Conservation (phyloP, 2,113 vertebrate genomes). For the Apteryx owenii region DNA sequence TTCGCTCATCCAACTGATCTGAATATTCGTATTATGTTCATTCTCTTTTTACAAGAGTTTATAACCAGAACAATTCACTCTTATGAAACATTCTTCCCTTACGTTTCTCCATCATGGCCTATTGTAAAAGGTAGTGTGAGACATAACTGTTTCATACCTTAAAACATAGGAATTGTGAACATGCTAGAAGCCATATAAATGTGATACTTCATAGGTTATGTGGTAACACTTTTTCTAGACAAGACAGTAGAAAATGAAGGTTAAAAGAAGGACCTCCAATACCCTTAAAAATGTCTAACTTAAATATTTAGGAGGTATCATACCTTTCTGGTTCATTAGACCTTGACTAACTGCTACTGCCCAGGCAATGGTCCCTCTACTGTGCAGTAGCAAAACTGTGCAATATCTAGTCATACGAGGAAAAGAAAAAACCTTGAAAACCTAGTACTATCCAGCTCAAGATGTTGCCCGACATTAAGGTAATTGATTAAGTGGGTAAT, state of each 20-base stretch:
- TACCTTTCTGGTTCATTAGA: neutral
- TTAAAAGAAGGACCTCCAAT: neutral
- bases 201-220: neutral
- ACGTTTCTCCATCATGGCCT: accelerated
- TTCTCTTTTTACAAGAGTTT: neutral
- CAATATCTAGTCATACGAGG: neutral
- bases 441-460: neutral
- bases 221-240: neutral
- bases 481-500: neutral
- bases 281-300: neutral
- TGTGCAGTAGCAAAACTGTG: neutral
- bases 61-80: neutral
- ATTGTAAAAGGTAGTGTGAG: neutral
- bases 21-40: neutral
- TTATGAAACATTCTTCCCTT: neutral
- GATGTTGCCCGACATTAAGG: neutral
- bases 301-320: neutral
- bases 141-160: neutral
- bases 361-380: neutral
- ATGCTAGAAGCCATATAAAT: neutral
- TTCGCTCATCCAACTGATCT: neutral
- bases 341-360: neutral
- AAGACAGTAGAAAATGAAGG: neutral
- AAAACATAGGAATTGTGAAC: neutral
- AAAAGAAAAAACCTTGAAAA: neutral